A percentile compares a stretch with the other conserved stretches of the same genome.
phyloP scores from a whole-genome alignment of 2,113 vertebrate genomes.

The Peromyscus maniculatus region DNA sequence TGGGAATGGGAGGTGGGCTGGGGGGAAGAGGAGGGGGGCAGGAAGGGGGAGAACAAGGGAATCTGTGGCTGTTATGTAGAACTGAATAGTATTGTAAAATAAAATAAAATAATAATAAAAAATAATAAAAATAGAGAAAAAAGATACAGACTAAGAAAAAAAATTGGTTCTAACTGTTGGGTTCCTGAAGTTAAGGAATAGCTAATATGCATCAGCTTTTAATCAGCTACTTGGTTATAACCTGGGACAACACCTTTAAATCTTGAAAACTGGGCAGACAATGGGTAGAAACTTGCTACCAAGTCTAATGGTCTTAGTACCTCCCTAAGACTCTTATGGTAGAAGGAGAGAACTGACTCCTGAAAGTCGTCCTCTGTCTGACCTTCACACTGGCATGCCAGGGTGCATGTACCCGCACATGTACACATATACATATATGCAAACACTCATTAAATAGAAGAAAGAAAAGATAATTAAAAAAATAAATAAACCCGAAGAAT shows the following conservation, averaged over 20 bases:
- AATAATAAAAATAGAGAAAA: no score
- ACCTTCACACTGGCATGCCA: neutral
- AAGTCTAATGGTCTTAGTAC: no score
- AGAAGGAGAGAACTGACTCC: neutral
- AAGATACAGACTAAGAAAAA: no score
- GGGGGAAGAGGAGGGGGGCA: no score
- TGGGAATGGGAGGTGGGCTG: no score
- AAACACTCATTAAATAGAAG: neutral
- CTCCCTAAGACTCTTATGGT: neutral
- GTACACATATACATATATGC: no score
- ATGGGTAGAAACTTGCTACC: neutral
- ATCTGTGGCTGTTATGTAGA: no score
- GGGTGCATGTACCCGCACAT: no score
- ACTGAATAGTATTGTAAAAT: no score
- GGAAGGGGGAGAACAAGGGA: no score
- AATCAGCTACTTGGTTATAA: constrained; percentile 14
- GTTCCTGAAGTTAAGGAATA: constrained; percentile 21
- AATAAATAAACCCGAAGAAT: neutral
- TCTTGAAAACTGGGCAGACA: neutral
- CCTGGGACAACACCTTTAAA: neutral
- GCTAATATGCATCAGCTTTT: neutral
- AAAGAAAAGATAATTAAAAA: neutral
- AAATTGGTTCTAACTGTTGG: neutral
- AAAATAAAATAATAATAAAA: no score
- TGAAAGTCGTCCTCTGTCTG: neutral